Evolutionary conservation across 2,888 invertebrate species (phyloP), one percentile per base, ranked within the genome.

Genomic region (Ecliptopera silaceata): DNA sequence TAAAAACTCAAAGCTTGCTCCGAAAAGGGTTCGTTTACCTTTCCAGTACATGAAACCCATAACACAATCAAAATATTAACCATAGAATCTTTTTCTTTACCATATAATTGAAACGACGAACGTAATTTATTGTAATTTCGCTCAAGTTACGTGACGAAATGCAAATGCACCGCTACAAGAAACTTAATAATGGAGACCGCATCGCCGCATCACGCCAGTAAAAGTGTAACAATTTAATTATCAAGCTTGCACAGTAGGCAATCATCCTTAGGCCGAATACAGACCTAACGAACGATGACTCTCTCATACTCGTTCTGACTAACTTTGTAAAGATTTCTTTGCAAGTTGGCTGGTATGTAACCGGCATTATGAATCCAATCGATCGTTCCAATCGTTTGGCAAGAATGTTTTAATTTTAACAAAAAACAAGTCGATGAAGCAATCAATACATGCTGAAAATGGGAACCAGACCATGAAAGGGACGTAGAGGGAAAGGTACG

Each of bases 211-310:
- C 65, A 64, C 65, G 63, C 65, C 59, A 74, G 80, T 85, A 86
- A 88, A 82, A 85, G 84, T 86, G 82, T 80, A 82, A 83, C 82
- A 72, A 68, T 77, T 73, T 84, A 86, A 86, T 84, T 81, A 70
- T 65, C 46, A 58, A 44, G 56, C 51, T 54, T 49, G 60, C 65
- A 64, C 26, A 26, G 26, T 4, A 26, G 26, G 71, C 72, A 75
- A 75, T 75, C 66, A 72, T 70, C 55, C 12, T 42, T 13, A 42
- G 12, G 44, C 41, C 34, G 36, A n/a, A 15, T 6, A 36, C 36
- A 36, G 36, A 36, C 36, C 12, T 12, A 15, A 36, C 31, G 31
- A 31, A 31, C 31, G n/a, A 31, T 11, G n/a, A 31, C 29, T 29
- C 29, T n/a, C n/a, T 31, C n/a, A 1, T 3, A 5, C 13, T 32